Evolutionary conservation across 2,888 invertebrate genomes (phyloP), one percentile per base, ranked within the genome.

Genomic region (Rosalia funebris): DNA sequence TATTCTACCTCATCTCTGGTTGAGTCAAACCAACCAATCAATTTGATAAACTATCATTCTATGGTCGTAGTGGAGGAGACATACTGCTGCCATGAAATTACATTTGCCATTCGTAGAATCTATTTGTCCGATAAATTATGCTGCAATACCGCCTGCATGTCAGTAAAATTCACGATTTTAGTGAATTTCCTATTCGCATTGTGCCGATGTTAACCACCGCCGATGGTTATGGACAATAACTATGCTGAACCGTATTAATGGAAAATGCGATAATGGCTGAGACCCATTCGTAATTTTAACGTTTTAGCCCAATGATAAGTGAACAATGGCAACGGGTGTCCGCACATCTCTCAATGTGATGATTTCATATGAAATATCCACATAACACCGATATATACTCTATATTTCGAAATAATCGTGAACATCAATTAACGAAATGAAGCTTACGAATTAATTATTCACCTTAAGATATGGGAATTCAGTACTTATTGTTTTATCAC

Each of bases 1-100:
- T 5, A 25, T 25, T 25, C 7, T 7, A 7, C 25, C 25, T 5
- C 25, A 25, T 7, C 3, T 25, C 3, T 7, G 25, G 7, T 25
- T 7, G 25, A 7, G 25, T 64, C 54, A 54, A 47, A 17, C 41
- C 50, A 54, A 56, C 66, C 44, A 63, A 60, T 63, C 65, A 58
- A 57, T 53, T 58, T 64, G 64, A 62, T 63, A 54, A 52, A 59
- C 56, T 46, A 66, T 12, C 32, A 12, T 48, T 48, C 48, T 20
- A 36, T 48, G 10, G 12, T 37, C 11, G 11, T 2, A 19, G 48
- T 36, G 36, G 14, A 17, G 48, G 20, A 36, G 48, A 48, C 48
- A 48, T 34, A 48, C 32, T 48, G 48, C 48, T 4, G 36, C 11
- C 12, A 20, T 48, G 48, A 19, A 50, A 50, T 50, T 50, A 50